Conservation (phyloP, 2,888 invertebrate genomes). For the Biston betularia region DNA sequence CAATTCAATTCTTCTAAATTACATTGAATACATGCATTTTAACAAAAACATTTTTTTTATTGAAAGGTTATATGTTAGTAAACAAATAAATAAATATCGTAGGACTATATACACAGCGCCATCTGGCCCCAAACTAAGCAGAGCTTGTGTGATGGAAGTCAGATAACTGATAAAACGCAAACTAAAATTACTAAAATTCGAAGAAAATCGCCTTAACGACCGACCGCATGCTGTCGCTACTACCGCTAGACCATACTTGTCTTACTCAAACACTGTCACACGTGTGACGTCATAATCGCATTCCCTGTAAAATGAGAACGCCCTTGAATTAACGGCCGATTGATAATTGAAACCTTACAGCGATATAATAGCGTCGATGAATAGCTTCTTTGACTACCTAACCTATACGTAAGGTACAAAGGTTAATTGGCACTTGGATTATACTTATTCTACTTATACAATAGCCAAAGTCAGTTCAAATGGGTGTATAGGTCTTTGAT, state of each 20-base stretch:
- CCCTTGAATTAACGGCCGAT: constrained; percentile 47
- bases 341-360: constrained; percentile 46
- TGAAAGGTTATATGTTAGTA: too few species aligned
- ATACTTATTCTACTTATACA: constrained; percentile 12
- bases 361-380: constrained; percentile 39
- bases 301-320: constrained; percentile 48
- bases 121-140: too few species aligned
- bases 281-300: constrained; percentile 44
- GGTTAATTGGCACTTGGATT: constrained; percentile 40
- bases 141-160: too few species aligned
- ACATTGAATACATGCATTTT: too few species aligned
- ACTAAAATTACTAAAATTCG: too few species aligned
- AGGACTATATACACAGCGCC: too few species aligned
- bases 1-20: too few species aligned
- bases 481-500: not conserved
- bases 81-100: too few species aligned
- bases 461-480: constrained; percentile 9
- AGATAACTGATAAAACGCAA: too few species aligned
- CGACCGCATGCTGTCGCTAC: not conserved
- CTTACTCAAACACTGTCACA: constrained; percentile 12
- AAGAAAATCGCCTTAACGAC: not conserved
- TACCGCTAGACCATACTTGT: not conserved
- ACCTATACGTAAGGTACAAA: constrained; percentile 32
- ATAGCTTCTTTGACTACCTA: constrained; percentile 27
- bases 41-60: too few species aligned